phyloP scores from a whole-genome alignment of 2,113 vertebrate species.

The Hiodon alosoides region DNA sequence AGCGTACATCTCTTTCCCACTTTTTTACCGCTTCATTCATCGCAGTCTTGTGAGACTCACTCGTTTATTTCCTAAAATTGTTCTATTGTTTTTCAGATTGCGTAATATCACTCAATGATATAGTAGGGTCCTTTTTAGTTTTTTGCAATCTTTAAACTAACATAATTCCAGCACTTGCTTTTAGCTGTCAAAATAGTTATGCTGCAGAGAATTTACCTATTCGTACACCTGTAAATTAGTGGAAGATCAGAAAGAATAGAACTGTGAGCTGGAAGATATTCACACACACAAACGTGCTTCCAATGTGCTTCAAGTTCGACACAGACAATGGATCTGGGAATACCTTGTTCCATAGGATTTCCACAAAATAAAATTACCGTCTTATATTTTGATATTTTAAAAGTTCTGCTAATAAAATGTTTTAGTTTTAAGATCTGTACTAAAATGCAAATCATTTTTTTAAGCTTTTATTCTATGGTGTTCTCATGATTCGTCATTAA shows the following conservation, averaged over 20 bases:
- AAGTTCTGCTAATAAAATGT: not conserved
- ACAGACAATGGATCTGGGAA: too few relatives aligned
- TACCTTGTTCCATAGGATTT: too few relatives aligned
- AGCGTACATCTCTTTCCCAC: too few relatives aligned
- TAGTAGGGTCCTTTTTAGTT: not conserved
- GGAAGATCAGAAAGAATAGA: not conserved
- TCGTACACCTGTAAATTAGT: conserved; percentile 10
- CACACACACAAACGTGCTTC: not conserved
- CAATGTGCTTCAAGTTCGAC: too few relatives aligned
- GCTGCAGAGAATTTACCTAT: not conserved
- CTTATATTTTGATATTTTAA: too few relatives aligned
- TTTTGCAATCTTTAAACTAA: not conserved
- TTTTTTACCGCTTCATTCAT: too few relatives aligned
- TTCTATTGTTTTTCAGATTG: not conserved
- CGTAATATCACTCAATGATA: not conserved
- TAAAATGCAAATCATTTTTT: too few relatives aligned
- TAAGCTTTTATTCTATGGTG: too few relatives aligned
- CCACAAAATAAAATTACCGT: too few relatives aligned
- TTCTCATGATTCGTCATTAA: too few relatives aligned
- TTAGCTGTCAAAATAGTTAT: not conserved
- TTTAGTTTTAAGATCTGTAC: not conserved
- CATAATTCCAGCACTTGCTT: not conserved
- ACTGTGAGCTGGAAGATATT: not conserved
- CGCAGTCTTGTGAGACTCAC: too few relatives aligned
- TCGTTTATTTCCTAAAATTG: too few relatives aligned